These are phyloP conservation scores for Coenonympha arcania DNA, from an alignment of 2,888 invertebrate species.

Conservation along the genomic window DNA sequence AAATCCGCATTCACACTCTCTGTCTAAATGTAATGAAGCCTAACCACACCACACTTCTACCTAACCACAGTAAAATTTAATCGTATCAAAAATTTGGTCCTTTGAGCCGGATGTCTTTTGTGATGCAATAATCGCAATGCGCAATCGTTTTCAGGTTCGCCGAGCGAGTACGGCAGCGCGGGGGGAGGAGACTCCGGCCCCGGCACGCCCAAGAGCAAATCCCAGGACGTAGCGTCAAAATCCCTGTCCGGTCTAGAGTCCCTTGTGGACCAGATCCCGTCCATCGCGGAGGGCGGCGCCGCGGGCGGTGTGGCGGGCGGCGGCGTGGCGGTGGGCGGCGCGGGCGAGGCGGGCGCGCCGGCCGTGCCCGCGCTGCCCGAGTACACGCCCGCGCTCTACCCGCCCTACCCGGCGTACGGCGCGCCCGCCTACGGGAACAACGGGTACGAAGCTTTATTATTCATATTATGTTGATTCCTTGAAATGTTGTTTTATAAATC, in stretches of 20 bases:
- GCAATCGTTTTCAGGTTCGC: constrained; percentile 44
- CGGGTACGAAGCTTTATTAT: no score
- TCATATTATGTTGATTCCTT: no score
- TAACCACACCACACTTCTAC: no score
- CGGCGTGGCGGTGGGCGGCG: constrained; percentile 46
- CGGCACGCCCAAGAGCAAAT: constrained; percentile 59
- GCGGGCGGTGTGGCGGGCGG: constrained; percentile 49
- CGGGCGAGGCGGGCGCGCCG: constrained; percentile 57
- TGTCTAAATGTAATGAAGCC: no score
- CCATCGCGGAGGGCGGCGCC: constrained; percentile 80
- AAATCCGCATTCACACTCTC: no score
- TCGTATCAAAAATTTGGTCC: no score
- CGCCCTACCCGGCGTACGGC: constrained; percentile 54
- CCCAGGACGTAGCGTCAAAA: constrained; percentile 87
- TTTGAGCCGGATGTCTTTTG: no score
- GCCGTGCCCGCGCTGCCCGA: constrained; percentile 45
- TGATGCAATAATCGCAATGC: no score
- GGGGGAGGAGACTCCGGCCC: constrained; percentile 20
- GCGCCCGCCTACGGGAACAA: constrained; percentile 54
- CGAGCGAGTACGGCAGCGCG: constrained; percentile 54
- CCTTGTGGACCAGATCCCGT: constrained; percentile 92
- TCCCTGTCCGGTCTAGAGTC: constrained; percentile 90
- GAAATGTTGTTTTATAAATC: no score
- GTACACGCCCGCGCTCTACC: constrained; percentile 48
- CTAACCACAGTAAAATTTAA: no score